These are phyloP conservation scores for Choloepus didactylus DNA, from an alignment of 2,797 vertebrate species.

Conservation along the genomic window DNA sequence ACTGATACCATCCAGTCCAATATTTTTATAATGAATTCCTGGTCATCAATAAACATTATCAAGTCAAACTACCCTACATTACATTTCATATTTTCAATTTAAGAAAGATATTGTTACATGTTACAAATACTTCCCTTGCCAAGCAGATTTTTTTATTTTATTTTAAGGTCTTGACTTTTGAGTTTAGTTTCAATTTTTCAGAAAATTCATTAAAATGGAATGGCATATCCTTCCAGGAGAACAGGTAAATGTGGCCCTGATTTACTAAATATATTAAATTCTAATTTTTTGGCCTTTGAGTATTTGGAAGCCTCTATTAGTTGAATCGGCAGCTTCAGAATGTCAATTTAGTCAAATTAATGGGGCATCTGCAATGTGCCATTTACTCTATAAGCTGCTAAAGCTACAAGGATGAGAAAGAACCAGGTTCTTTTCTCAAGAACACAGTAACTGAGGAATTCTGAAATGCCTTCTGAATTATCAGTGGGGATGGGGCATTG, in stretches of 20 bases:
- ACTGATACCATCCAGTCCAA: not conserved
- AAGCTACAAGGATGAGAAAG: not conserved
- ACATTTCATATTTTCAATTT: constrained; percentile 9
- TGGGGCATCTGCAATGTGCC: not conserved
- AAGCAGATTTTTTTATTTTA: not conserved
- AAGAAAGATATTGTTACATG: constrained; percentile 17
- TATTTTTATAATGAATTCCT: not conserved
- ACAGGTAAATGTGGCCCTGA: not conserved
- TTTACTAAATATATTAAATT: constrained; percentile 2
- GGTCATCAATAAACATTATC: not conserved
- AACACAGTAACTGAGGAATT: not conserved
- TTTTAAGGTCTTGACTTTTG: not conserved
- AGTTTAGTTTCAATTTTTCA: not conserved
- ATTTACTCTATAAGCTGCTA: not conserved
- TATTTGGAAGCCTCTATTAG: not conserved
- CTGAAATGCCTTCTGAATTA: not conserved
- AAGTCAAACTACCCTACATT: not conserved
- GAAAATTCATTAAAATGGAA: constrained; percentile 4
- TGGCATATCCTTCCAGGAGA: not conserved
- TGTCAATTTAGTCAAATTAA: not conserved
- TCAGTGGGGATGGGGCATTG: not conserved
- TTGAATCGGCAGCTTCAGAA: not conserved
- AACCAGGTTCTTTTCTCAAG: not conserved
- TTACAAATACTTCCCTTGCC: not conserved
- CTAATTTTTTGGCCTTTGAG: not conserved